Percentiles rank a stretch among this genome's conserved stretches.
These are phyloP conservation scores for Pyrrhia umbra DNA, from an alignment of 2,888 invertebrate species.

Conservation along the genomic window DNA sequence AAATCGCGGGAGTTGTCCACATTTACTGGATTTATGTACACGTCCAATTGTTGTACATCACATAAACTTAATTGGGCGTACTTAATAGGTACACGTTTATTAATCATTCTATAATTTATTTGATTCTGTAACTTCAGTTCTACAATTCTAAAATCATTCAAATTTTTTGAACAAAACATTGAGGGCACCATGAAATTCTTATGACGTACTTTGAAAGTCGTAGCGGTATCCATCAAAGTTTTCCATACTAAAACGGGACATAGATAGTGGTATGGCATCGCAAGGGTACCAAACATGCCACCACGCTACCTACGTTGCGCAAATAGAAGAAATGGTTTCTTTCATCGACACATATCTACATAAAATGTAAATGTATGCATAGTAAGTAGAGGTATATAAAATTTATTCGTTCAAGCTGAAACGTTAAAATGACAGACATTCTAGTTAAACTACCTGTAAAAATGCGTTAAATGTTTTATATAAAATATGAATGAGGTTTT, in stretches of 20 bases:
- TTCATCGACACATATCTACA: constrained; percentile 56
- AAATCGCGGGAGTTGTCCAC: constrained; percentile 87
- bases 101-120: constrained; percentile 29
- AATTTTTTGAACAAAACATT: constrained; percentile 48
- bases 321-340: constrained; percentile 64
- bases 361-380: constrained; percentile 76
- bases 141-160: neutral
- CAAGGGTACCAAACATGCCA: constrained; percentile 55
- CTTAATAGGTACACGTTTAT: constrained; percentile 50
- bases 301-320: constrained; percentile 61
- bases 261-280: constrained; percentile 58
- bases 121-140: constrained; percentile 4
- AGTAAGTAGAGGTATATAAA: constrained; percentile 67
- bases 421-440: constrained; percentile 69
- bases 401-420: constrained; percentile 70
- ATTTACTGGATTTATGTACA: constrained; percentile 85
- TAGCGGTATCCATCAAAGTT: constrained; percentile 69
- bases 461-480: constrained; percentile 60
- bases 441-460: constrained; percentile 79
- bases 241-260: constrained; percentile 71
- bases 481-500: constrained; percentile 44
- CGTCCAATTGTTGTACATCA: constrained; percentile 78
- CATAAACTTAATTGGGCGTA: constrained; percentile 76
- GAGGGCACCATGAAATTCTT: constrained; percentile 71
- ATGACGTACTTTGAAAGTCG: constrained; percentile 75